These are phyloP conservation scores for Anarsia innoxiella DNA, from an alignment of 2,888 invertebrate genomes.

Conservation along the genomic window DNA sequence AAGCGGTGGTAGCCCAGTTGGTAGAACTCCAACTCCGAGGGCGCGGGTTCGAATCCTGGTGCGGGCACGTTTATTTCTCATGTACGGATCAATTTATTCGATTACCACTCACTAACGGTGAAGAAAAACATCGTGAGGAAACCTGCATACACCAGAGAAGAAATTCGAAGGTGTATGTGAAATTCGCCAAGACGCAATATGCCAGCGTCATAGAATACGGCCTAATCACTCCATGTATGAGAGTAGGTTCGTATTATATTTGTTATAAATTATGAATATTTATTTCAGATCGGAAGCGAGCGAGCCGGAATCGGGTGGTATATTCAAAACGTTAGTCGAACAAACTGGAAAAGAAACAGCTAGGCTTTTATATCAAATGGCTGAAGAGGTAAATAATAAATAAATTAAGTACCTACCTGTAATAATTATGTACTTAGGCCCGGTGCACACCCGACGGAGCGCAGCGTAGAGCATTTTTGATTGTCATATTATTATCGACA, in stretches of 20 bases:
- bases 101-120: background rate
- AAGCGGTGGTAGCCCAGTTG: background rate
- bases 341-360: conserved; percentile 80
- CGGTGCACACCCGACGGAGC: no score
- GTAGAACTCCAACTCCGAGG: background rate
- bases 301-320: conserved; percentile 60
- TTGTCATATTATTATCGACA: no score
- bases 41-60: background rate
- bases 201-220: no score
- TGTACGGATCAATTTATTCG: background rate
- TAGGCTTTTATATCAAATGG: conserved; percentile 70
- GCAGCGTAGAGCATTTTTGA: no score
- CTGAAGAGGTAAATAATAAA: conserved; percentile 60
- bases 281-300: conserved; percentile 38
- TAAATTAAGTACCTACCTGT: no score
- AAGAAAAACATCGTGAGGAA: no score
- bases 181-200: background rate
- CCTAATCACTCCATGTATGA: no score
- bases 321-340: conserved; percentile 79
- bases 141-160: no score
- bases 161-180: background rate
- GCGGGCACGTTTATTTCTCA: background rate
- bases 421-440: no score
- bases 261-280: background rate
- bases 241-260: background rate